Percentiles rank a stretch among this genome's conserved stretches.
Evolutionary conservation across 1,140 invertebrate species (phyloP).

Genomic region (Apis florea): DNA sequence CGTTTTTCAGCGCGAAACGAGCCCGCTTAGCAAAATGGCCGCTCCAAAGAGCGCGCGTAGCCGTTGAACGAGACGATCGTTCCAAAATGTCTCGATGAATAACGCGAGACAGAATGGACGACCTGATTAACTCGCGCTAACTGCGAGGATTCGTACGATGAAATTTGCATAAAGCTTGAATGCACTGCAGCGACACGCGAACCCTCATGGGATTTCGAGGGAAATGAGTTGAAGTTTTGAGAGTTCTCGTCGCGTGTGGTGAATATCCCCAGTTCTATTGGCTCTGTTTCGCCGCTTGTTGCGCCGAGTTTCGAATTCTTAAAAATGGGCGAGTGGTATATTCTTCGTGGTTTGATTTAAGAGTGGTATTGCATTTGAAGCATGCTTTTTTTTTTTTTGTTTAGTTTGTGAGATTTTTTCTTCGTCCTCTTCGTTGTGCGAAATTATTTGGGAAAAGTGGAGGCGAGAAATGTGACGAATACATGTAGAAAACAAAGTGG

Average conservation of each 20-base stretch:
- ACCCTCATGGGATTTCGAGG: not conserved
- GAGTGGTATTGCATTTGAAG: not conserved
- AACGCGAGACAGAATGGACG: not conserved
- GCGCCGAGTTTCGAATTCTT: not conserved
- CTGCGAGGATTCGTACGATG: not conserved
- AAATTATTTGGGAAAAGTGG: too few species aligned
- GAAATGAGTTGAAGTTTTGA: not conserved
- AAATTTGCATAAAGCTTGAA: not conserved
- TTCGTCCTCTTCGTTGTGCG: too few species aligned
- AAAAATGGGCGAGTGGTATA: not conserved
- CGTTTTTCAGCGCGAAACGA: not conserved
- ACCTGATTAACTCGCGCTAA: constrained; percentile 1
- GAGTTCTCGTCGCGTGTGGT: not conserved
- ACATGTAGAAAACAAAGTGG: too few species aligned
- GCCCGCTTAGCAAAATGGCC: not conserved
- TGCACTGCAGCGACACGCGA: not conserved
- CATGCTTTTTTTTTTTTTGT: not conserved
- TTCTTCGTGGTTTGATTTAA: not conserved
- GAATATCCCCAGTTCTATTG: not conserved
- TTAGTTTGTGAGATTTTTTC: too few species aligned
- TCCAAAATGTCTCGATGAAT: not conserved
- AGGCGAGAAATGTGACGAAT: too few species aligned
- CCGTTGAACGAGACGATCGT: not conserved
- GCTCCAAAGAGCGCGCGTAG: not conserved
- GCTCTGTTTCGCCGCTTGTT: not conserved